A percentile compares a stretch with the other conserved stretches of the same genome.
Conservation (phyloP, 37 sponge, comb jelly and placozoan genomes). For the Cladorhizidae sp. region DNA sequence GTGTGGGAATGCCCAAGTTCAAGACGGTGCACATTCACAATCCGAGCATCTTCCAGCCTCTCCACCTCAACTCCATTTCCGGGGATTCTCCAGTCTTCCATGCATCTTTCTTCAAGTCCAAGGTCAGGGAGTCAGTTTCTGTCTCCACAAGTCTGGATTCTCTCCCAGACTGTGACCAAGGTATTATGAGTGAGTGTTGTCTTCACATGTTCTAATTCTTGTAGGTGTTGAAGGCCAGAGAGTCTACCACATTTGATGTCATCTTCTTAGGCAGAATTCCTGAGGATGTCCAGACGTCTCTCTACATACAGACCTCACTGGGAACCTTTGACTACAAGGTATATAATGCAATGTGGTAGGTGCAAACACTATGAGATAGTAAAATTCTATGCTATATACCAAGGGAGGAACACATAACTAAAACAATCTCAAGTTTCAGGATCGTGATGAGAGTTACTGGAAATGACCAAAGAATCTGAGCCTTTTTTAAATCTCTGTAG, state of each 20-base stretch:
- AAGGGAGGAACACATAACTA: no score
- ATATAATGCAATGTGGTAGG: no score
- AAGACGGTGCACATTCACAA: slow-evolving; percentile 62
- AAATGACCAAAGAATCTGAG: no score
- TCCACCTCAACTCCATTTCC: slow-evolving; percentile 87
- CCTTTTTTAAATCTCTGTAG: no score
- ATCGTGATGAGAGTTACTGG: no score
- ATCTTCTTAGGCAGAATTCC: slow-evolving; percentile 67
- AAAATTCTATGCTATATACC: no score
- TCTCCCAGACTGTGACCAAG: not conserved
- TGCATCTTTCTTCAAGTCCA: slow-evolving; percentile 75
- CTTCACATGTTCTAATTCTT: not conserved
- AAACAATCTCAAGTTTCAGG: no score
- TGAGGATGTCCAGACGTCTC: slow-evolving; percentile 43
- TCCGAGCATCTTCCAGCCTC: slow-evolving; percentile 37
- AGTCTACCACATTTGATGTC: slow-evolving; percentile 74
- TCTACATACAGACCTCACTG: slow-evolving; percentile 77
- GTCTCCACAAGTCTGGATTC: not conserved
- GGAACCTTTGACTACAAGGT: slow-evolving; percentile 72
- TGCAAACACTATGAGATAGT: no score
- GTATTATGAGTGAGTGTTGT: not conserved
- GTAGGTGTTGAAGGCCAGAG: slow-evolving; percentile 51
- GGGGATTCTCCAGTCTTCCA: slow-evolving; percentile 80
- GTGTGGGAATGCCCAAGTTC: slow-evolving; percentile 69
- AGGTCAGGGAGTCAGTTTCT: slow-evolving; percentile 36